These are phyloP conservation scores for Nebria brevicollis DNA, from an alignment of 2,888 invertebrate genomes.

Conservation along the genomic window DNA sequence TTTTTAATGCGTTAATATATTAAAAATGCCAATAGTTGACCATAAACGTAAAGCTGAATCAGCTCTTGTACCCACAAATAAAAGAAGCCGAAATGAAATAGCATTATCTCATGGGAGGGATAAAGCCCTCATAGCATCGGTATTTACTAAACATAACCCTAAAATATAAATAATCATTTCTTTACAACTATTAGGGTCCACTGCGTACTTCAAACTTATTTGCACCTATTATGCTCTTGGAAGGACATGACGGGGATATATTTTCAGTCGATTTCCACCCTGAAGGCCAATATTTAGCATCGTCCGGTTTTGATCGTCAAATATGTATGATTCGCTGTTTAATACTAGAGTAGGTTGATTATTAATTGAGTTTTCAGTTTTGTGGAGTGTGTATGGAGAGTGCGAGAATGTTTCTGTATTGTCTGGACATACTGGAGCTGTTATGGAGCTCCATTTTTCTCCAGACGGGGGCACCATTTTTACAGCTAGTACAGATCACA, in stretches of 20 bases:
- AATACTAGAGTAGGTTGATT: neutral
- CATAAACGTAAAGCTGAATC: conserved; percentile 73
- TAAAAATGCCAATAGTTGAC: conserved; percentile 58
- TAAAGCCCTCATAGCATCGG: conserved; percentile 79
- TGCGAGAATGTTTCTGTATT: conserved; percentile 96
- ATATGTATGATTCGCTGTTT: conserved; percentile 77
- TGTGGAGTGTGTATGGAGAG: conserved; percentile 98
- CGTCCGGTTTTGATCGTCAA: conserved; percentile 94
- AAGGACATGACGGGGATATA: conserved; percentile 97
- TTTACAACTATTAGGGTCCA: conserved; percentile 66
- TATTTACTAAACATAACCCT: conserved; percentile 60
- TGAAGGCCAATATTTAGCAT: conserved; percentile 93
- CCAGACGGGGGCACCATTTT: conserved; percentile 86
- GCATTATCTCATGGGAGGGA: conserved; percentile 77
- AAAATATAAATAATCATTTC: conserved; percentile 32
- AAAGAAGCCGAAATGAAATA: conserved; percentile 77
- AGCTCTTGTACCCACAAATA: conserved; percentile 70
- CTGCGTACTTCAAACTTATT: conserved; percentile 87
- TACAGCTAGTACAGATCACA: conserved; percentile 94
- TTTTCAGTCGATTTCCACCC: conserved; percentile 94
- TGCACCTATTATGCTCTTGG: conserved; percentile 94
- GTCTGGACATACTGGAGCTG: conserved; percentile 93
- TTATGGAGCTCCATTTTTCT: conserved; percentile 92
- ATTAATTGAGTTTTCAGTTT: conserved; percentile 66
- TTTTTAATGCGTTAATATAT: neutral